phyloP scores from a whole-genome alignment of 2,113 vertebrate species.

The Aptenodytes patagonicus region DNA sequence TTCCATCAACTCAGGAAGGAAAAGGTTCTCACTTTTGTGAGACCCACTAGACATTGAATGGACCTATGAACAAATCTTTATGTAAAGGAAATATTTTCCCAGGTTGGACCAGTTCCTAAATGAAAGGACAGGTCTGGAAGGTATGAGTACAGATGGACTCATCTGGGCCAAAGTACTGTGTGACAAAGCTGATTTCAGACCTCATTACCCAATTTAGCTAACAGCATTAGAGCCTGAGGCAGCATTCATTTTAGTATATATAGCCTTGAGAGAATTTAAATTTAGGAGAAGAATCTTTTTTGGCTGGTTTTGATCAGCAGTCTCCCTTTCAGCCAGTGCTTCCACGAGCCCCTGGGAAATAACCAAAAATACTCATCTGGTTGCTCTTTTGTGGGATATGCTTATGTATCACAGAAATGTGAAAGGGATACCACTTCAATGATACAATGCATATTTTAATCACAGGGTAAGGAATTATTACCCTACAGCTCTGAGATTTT shows the following conservation, averaged over 20 bases:
- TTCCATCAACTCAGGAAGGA: not conserved
- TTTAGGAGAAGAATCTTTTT: not conserved
- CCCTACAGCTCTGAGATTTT: not conserved
- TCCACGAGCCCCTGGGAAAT: not conserved
- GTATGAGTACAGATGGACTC: not conserved
- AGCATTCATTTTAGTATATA: not conserved
- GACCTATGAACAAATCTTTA: not conserved
- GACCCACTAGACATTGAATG: not conserved
- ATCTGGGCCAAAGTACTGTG: not conserved
- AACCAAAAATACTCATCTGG: not conserved
- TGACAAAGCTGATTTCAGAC: not conserved
- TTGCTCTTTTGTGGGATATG: not conserved
- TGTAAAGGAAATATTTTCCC: not conserved
- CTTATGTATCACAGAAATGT: not conserved
- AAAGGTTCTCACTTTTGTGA: not conserved
- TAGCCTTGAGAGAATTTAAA: not conserved
- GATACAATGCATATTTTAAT: constrained; percentile 4
- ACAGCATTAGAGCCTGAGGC: not conserved
- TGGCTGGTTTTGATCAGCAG: not conserved
- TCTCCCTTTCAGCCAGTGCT: not conserved
- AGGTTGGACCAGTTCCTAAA: not conserved
- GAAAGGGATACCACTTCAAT: not conserved
- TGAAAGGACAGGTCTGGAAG: not conserved
- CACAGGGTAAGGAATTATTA: not conserved
- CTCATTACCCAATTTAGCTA: not conserved